Evolutionary conservation across 1,140 invertebrate species (phyloP).

Genomic region (Myzus persicae): DNA sequence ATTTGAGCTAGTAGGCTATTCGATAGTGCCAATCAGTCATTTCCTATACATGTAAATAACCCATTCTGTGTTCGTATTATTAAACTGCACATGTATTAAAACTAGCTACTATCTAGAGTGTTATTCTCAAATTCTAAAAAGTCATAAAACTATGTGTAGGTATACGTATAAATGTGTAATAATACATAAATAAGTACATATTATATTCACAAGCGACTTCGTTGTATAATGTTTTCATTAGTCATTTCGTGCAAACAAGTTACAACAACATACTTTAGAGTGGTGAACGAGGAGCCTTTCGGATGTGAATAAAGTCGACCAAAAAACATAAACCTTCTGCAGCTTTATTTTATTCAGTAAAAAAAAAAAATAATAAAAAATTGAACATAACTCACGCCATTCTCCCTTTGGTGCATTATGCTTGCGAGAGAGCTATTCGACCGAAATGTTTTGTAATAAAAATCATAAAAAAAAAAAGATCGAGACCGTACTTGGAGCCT

Average conservation of each 20-base stretch:
- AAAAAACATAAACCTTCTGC: background rate
- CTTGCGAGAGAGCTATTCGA: background rate
- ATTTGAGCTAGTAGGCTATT: no score
- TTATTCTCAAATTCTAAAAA: background rate
- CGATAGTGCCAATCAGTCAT: no score
- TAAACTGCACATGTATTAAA: background rate
- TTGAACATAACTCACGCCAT: constrained; percentile 4
- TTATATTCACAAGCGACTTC: background rate
- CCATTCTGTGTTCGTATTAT: background rate
- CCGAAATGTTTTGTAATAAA: constrained; percentile 35
- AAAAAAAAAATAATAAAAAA: constrained; percentile 29
- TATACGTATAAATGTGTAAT: background rate
- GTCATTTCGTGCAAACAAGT: background rate
- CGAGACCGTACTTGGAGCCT: constrained; percentile 19
- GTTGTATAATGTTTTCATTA: background rate
- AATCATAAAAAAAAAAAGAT: constrained; percentile 37
- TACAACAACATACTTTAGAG: background rate
- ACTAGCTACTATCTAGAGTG: background rate
- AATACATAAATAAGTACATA: background rate
- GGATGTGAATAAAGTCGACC: background rate
- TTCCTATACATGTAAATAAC: background rate
- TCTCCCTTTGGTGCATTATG: background rate
- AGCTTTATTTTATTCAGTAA: background rate
- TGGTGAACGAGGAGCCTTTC: background rate
- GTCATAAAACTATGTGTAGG: background rate